Percentiles rank a stretch among this genome's conserved stretches.
phyloP scores from a whole-genome alignment of 2,113 vertebrate genomes.

The Athene noctua region DNA sequence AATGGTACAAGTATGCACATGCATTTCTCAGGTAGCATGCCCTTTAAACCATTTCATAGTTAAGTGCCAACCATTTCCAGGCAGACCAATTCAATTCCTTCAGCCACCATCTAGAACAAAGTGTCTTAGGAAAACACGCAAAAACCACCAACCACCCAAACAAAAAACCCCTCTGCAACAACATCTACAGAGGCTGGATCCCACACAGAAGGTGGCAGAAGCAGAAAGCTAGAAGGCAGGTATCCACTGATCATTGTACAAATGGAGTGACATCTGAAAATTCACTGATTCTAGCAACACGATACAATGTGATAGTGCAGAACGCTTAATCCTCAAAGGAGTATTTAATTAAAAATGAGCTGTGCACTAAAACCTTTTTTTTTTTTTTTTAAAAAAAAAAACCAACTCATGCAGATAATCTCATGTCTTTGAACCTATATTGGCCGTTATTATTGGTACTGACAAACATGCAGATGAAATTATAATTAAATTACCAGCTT shows the following conservation, averaged over 20 bases:
- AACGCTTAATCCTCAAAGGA: not conserved
- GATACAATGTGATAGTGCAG: fast-evolving
- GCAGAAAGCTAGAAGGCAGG: not conserved
- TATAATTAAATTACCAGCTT: not conserved
- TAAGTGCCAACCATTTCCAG: not conserved
- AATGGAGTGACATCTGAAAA: not conserved
- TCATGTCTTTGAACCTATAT: not conserved
- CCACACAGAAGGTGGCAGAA: not conserved
- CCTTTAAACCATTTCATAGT: not conserved
- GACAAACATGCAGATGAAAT: not conserved
- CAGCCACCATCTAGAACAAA: not conserved
- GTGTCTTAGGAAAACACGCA: fast-evolving
- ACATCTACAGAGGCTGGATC: not conserved
- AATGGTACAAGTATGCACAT: not conserved
- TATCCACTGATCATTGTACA: fast-evolving
- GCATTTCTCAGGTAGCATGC: not conserved
- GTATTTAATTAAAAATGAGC: not conserved
- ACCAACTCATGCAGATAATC: not conserved
- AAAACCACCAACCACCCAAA: fast-evolving
- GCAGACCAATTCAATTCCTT: not conserved
- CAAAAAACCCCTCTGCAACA: fast-evolving
- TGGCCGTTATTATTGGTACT: not conserved
- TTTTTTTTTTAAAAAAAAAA: not conserved
- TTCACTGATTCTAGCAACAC: not conserved
- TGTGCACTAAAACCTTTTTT: not conserved